Evolutionary conservation across 2,888 invertebrate species (phyloP).

Genomic region (Volucella inflata): DNA sequence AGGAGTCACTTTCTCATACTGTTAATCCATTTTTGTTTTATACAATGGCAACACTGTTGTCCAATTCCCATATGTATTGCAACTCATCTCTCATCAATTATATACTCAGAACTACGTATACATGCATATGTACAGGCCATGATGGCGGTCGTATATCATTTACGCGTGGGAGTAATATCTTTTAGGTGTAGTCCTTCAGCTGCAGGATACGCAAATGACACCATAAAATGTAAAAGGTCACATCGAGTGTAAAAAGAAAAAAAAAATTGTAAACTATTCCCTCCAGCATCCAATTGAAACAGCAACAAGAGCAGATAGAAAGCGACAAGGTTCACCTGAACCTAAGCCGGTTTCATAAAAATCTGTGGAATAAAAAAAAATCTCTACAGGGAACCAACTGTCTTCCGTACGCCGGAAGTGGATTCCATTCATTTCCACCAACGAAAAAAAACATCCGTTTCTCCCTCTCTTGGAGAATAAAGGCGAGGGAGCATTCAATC

Average conservation of each 20-base stretch:
- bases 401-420: conserved; percentile 55
- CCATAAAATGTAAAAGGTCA: conserved; percentile 57
- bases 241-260: conserved; percentile 19
- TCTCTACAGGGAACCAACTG: conserved; percentile 37
- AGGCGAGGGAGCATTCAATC: too few species aligned
- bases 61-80: too few species aligned
- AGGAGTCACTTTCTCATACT: too few species aligned
- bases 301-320: conserved; percentile 25
- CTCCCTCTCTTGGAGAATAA: too few species aligned
- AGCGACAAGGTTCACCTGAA: conserved; percentile 9
- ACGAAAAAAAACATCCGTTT: too few species aligned
- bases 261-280: neutral
- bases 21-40: too few species aligned
- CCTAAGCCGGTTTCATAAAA: conserved; percentile 22
- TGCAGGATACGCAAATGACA: conserved; percentile 32
- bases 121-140: neutral
- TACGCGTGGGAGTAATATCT: conserved; percentile 30
- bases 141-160: neutral
- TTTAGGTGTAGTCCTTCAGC: conserved; percentile 25
- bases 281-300: conserved; percentile 1
- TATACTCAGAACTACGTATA: too few species aligned
- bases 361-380: conserved; percentile 46
- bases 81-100: too few species aligned
- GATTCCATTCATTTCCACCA: conserved; percentile 53
- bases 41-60: too few species aligned